Base-by-base conservation (phyloP, 2,797 vertebrate genomes). In the Phrynocephalus vlangalii region DNA sequence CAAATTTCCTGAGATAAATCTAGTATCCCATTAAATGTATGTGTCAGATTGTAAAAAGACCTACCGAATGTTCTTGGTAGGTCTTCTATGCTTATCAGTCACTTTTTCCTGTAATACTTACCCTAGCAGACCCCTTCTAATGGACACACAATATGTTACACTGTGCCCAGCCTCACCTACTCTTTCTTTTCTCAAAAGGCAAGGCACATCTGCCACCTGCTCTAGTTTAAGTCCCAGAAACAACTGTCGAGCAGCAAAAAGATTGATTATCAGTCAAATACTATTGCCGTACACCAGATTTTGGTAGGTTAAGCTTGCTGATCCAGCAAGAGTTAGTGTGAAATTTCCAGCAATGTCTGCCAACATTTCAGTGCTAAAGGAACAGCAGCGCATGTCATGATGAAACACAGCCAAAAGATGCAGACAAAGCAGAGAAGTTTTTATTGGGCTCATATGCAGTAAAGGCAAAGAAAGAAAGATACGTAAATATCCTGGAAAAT, bases 181-280 rank as follows among this genome's bases (percentile, higher is more conserved):
- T 95, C 96, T 95, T 97, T 96, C 96, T 97, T 97, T 96, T 98
- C 97, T 98, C 97, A 96, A 96, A 97, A 98, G 97, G 98, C 97
- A 97, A 97, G 96, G 95, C 97, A 97, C 98, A 98, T 98, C 98
- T 98, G 98, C 97, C 98, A 98, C 98, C 97, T 98, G 97, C 97
- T 98, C 97, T 96, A 96, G 92, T 97, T 96, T 92, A 95, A 96
- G 97, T 98, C 97, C 97, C 97, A 96, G 97, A 97, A 98, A 98
- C 98, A 98, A 98, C 98, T 98, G 98, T 98, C 97, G 97, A 97
- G 97, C 96, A 97, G 97, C 96, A 96, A 96, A 97, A 98, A 98
- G 98, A 98, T 98, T 98, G 98, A 98, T 98, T 98, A 98, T 98
- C 97, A 98, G 97, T 98, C 97, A 98, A 97, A 97, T 97, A 97